Evolutionary conservation across 2,113 vertebrate species (phyloP), one percentile per base, ranked within the genome.

Genomic region (Hypanus sabinus): DNA sequence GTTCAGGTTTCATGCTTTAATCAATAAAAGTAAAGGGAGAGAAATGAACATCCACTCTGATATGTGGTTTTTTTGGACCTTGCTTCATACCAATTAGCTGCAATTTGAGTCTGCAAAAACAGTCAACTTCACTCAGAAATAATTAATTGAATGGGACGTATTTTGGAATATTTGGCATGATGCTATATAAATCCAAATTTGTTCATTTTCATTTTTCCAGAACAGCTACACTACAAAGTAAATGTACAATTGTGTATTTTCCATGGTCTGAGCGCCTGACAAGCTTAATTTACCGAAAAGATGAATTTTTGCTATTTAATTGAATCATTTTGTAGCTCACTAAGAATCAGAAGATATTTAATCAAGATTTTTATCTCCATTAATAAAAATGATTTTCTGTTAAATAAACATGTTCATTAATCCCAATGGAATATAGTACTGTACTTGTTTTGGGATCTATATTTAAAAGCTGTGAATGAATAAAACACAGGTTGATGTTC

Each of bases 221-320:
- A 65, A 62, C 18, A 33, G 30, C 27, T 2, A 65, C 57, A 18
- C 11, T 2, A n/a, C 57, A 18, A 27, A 88, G 30, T n/a, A n/a
- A 88, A 62, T 62, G 85, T 60, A 87, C 46, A 27, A 83, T 22
- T 55, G 46, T 65, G 30, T 33, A 90, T 90, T 90, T 90, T 90
- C n/a, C 57, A 65, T 9, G 30, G 30, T 20, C 60, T 90, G 33
- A 18, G 60, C 65, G n/a, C 57, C 62, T 90, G 57, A 18, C 85
- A 90, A 65, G 60, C 60, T 16, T 68, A 90, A 90, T 65, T 68
- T 90, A 68, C 14, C 85, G 65, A 90, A 65, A 65, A 90, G 16
- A 90, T 90, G 60, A 65, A 90, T 68, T 90, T 90, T 90, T 90
- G n/a, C 62, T 33, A 33, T 18, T 90, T 90, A 90, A 90, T 90